Evolutionary conservation across 1,140 invertebrate species (phyloP), one percentile per base, ranked within the genome.

Genomic region (Procambarus clarkii): DNA sequence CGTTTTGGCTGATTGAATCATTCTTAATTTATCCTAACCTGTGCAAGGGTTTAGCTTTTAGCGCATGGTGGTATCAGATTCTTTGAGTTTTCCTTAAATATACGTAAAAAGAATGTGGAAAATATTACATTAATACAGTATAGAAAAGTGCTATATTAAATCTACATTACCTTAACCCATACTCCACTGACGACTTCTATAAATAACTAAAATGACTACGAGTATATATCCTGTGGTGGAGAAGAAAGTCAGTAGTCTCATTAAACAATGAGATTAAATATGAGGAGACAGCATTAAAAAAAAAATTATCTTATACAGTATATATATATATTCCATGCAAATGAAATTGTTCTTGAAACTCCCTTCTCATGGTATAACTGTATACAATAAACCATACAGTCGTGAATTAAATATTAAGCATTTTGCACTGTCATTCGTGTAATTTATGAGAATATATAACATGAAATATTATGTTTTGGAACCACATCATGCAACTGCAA

Each of bases 91-190:
- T 69, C 21, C 21, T 69, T 69, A 69, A 69, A 21, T 21, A 69
- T 74, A 74, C 69, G 8, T 74, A 34, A 34, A 9, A 34, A 74
- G 8, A n/a, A 24, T 74, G 24, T 74, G n/a, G 24, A 74, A 74
- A 34, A 44, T 74, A 34, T 74, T 24, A 74, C 69, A 74, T 74
- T 0, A 54, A 74, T 34, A 71, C 24, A 74, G 2, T 7, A 64
- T 21, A 34, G 69, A 74, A 34, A 34, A 5, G 5, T 74, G 5
- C 34, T 34, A 74, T 74, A 74, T 34, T 74, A 74, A 24, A 74
- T 8, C 69, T 74, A 74, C n/a, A 74, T 74, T 74, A 74, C 69
- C 69, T 74, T 74, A 24, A 74, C 69, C 69, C 69, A 34, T 34
- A 74, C 21, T 13, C 69, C 24, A 34, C 5, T 24, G 69, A 74